These are phyloP conservation scores for Drosophila dunni DNA, from an alignment of 1,140 invertebrate species.

Conservation along the genomic window DNA sequence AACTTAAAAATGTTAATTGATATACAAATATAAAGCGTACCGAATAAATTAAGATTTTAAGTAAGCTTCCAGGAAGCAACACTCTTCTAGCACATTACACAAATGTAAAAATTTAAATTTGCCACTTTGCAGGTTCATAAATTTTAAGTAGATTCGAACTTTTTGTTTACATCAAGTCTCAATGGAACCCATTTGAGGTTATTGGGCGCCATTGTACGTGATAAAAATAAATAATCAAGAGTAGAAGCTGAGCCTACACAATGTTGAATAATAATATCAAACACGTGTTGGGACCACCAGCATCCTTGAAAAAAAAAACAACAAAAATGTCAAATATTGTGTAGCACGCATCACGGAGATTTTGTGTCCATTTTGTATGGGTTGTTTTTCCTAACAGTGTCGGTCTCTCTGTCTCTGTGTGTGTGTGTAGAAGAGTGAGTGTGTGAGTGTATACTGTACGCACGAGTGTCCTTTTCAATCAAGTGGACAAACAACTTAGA, in stretches of 20 bases:
- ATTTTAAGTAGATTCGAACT: constrained; percentile 35
- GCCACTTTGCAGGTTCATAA: constrained; percentile 49
- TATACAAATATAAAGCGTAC: constrained; percentile 2
- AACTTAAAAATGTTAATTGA: constrained; percentile 13
- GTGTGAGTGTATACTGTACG: constrained; percentile 35
- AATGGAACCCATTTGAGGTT: constrained; percentile 40
- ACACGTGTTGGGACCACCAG: constrained; percentile 35
- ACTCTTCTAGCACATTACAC: constrained; percentile 25
- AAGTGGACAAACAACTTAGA: constrained; percentile 67
- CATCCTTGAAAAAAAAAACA: constrained; percentile 13
- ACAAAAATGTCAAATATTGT: constrained; percentile 61
- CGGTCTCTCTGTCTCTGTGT: constrained; percentile 7
- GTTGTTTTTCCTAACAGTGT: constrained; percentile 5
- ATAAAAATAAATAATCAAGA: constrained; percentile 49
- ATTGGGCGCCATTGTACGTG: constrained; percentile 52
- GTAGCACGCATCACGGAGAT: constrained; percentile 52
- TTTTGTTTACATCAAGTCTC: constrained; percentile 40
- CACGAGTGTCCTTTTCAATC: constrained; percentile 70
- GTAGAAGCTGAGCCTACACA: constrained; percentile 11
- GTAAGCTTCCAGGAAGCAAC: constrained; percentile 10
- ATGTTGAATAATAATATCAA: constrained; percentile 50
- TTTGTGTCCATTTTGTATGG: constrained; percentile 48
- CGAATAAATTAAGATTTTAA: constrained; percentile 20
- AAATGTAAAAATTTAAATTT: constrained; percentile 43
- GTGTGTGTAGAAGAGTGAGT: constrained; percentile 12